Evolutionary conservation across 1,140 invertebrate genomes (phyloP), one percentile per base, ranked within the genome.

Genomic region (Drosophila busckii): DNA sequence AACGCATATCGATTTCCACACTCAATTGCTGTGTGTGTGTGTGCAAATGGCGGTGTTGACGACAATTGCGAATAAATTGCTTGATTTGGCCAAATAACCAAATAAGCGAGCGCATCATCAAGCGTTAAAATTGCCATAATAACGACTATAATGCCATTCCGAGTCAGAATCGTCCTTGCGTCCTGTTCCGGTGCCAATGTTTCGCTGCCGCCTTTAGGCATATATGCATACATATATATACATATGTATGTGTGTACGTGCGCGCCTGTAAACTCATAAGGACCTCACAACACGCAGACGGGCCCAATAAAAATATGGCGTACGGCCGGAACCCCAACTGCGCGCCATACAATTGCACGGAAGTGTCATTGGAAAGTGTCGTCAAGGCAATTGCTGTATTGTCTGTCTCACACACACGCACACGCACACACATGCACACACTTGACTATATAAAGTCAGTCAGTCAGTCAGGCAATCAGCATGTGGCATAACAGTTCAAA

Each of bases 11-110:
- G 73, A 78, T 78, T 78, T 78, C 75, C 75, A 68, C 75, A 78
- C n/a, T n/a, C 73, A 78, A 78, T 78, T 78, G 73, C 73, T 82
- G 50, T n/a, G n/a, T n/a, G n/a, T n/a, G n/a, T n/a, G n/a, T n/a
- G n/a, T n/a, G n/a, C 59, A 37, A 40, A 53, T 29, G 50, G 26
- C 48, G 48, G 40, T 22, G 68, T 49, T 59, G 58, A 54, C 75
- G 75, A 82, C 73, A 78, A 78, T 78, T 78, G 73, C 69, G 73
- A 78, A 78, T 78, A 78, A 78, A 78, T 78, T 78, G 68, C 73
- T 78, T 78, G 73, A 78, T 78, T 78, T 80, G 73, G 32, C 68
- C 68, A 78, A 78, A 78, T 82, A 82, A 80, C 73, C 71, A 78
- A 78, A 75, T 55, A 55, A 50, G 34, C 37, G 35, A 73, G 73